Base-by-base conservation (phyloP, 2,888 invertebrate species). In the Drosophila multiciliata region DNA sequence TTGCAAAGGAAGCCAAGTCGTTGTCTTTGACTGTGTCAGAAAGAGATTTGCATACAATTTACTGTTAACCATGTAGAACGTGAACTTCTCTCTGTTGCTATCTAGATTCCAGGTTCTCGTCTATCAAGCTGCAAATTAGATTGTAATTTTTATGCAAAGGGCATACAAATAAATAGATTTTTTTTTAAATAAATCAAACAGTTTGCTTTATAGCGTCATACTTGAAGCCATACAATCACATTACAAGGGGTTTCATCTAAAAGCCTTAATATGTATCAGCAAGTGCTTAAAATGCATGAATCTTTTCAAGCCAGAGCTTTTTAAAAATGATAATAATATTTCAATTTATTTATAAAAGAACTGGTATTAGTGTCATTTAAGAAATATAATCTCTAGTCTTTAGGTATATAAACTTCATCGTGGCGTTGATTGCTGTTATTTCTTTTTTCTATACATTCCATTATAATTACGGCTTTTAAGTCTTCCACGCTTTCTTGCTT, bases 401-500 rank as follows among this genome's bases (percentile, higher is more conserved):
- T 3, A 2, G 12, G 57, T 5, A 17, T 40, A 11, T 5, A 15
- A 26, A 32, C 20, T 29, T 29, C 20, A 29, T 9, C 40, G 1
- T 5, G 2, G 15, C 40, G 9, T 15, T 20, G 29, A 20, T 57
- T 20, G 29, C 29, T 11, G 20, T 32, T 42, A 29, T 42, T 40
- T 40, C 54, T 55, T 55, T 15, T 38, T 57, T 61, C 55, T 35
- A 45, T 53, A 35, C 59, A 63, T 78, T 66, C 64, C 74, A 71
- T 65, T 64, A 73, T 85, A 86, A 83, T 88, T 83, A 82, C 70
- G 50, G 70, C 63, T 74, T 68, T 82, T 72, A 60, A 70, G 80
- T 78, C 71, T 72, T 79, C 71, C 78, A 88, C 86, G 80, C 83
- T 88, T 85, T 86, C 89, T 73, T 86, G 78, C 53, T 67, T 82